phyloP scores from a whole-genome alignment of 2,888 invertebrate genomes.

The Diaperis boleti region DNA sequence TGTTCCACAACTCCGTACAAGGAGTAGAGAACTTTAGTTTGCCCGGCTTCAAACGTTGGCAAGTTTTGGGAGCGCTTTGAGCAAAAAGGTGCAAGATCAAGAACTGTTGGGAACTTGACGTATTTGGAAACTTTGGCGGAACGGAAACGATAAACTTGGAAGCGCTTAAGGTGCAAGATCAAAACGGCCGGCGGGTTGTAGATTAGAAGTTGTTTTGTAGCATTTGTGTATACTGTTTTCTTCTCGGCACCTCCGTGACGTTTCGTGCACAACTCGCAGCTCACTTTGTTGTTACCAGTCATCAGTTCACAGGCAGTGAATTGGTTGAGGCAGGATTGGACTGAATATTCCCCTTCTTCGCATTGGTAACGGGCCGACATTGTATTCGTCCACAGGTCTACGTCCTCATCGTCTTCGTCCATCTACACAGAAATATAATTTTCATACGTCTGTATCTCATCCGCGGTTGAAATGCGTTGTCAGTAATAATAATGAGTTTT shows the following conservation, averaged over 20 bases:
- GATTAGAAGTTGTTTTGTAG: slow-evolving; percentile 87
- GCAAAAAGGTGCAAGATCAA: slow-evolving; percentile 94
- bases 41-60: slow-evolving; percentile 65
- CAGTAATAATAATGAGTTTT: too few relatives aligned
- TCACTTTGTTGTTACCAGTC: slow-evolving; percentile 92
- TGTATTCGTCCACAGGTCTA: slow-evolving; percentile 58
- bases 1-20: slow-evolving; percentile 97
- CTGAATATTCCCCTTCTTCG: slow-evolving; percentile 84
- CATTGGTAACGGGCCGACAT: slow-evolving; percentile 76
- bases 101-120: slow-evolving; percentile 86
- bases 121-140: slow-evolving; percentile 84
- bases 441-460: too few relatives aligned
- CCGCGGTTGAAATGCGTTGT: too few relatives aligned
- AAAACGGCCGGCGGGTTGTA: slow-evolving; percentile 93
- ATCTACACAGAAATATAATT: slow-evolving; percentile 58
- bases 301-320: slow-evolving; percentile 93
- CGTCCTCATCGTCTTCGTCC: slow-evolving; percentile 61
- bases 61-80: slow-evolving; percentile 74
- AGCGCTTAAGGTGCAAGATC: slow-evolving; percentile 95
- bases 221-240: slow-evolving; percentile 83
- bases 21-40: slow-evolving; percentile 78
- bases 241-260: slow-evolving; percentile 76
- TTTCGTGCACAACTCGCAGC: slow-evolving; percentile 90
- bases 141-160: slow-evolving; percentile 77
- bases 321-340: slow-evolving; percentile 91